Percentiles rank a stretch among this genome's conserved stretches.
These are phyloP conservation scores for Andrena dorsata DNA, from an alignment of 2,888 invertebrate species.

Conservation along the genomic window DNA sequence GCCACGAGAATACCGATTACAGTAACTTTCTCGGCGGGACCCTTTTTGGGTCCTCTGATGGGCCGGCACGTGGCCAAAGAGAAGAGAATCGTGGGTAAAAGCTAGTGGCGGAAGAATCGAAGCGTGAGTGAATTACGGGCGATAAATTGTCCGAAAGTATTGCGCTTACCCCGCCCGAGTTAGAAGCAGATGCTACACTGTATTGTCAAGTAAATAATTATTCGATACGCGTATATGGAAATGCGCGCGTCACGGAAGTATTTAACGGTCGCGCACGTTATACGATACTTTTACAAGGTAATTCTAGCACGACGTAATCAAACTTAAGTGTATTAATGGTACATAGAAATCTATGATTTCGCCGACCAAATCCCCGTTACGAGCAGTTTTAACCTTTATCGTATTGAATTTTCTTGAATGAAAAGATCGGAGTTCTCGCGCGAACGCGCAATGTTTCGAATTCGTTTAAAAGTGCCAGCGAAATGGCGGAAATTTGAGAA, in stretches of 20 bases:
- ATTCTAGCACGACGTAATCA: conserved; percentile 39
- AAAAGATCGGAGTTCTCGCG: neutral
- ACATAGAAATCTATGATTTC: conserved; percentile 53
- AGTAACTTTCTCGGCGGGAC: neutral
- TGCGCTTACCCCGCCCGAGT: conserved; percentile 77
- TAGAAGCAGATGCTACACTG: conserved; percentile 42
- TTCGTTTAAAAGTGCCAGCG: neutral
- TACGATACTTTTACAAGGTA: conserved; percentile 36
- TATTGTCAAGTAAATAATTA: conserved; percentile 40
- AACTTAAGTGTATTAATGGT: conserved; percentile 37
- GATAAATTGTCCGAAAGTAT: conserved; percentile 51
- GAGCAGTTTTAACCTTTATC: conserved; percentile 49
- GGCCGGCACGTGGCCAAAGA: neutral
- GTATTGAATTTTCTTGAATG: conserved; percentile 1
- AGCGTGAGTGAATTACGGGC: neutral
- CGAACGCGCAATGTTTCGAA: neutral
- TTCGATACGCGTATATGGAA: conserved; percentile 30
- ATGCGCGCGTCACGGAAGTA: conserved; percentile 9
- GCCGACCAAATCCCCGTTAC: conserved; percentile 35
- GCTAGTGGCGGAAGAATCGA: conserved; percentile 32
- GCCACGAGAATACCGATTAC: neutral
- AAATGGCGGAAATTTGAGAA: neutral
- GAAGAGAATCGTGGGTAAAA: neutral
- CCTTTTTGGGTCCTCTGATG: neutral
- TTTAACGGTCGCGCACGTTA: conserved; percentile 16